Evolutionary conservation across 2,888 invertebrate genomes (phyloP).

Genomic region (Eudemis profundana): DNA sequence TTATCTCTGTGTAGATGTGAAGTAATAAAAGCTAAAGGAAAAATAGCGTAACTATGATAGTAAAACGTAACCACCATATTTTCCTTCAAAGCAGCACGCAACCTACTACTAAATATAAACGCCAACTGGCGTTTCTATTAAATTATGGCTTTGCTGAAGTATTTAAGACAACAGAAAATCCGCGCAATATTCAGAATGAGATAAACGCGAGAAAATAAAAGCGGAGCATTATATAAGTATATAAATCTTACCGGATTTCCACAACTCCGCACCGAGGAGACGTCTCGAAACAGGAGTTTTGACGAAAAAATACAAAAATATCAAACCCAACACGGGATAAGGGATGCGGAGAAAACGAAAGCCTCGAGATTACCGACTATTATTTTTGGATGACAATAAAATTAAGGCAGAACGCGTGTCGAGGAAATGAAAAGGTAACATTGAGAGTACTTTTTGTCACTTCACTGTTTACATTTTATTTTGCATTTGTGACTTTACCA

Average conservation of each 20-base stretch:
- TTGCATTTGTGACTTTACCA: background rate
- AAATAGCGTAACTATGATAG: background rate
- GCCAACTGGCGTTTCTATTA: background rate
- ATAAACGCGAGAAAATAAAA: slow-evolving; percentile 52
- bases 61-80: background rate
- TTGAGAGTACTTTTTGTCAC: slow-evolving; percentile 42
- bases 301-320: slow-evolving; percentile 38
- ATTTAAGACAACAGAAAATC: slow-evolving; percentile 31
- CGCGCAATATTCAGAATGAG: slow-evolving; percentile 47
- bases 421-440: slow-evolving; percentile 51
- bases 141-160: slow-evolving; percentile 8
- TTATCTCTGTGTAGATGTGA: background rate
- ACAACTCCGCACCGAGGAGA: slow-evolving; percentile 48
- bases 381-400: slow-evolving; percentile 55
- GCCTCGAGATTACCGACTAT: slow-evolving; percentile 56
- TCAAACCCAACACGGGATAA: slow-evolving; percentile 42
- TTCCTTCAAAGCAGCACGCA: background rate
- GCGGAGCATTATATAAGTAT: slow-evolving; percentile 53
- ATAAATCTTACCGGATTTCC: slow-evolving; percentile 58
- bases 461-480: slow-evolving; percentile 36
- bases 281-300: slow-evolving; percentile 35
- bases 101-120: slow-evolving; percentile 4
- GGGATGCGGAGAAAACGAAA: slow-evolving; percentile 47
- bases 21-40: background rate
- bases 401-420: slow-evolving; percentile 50